Evolutionary conservation across 2,113 vertebrate species (phyloP), one percentile per base, ranked within the genome.

Genomic region (Callipepla californica): DNA sequence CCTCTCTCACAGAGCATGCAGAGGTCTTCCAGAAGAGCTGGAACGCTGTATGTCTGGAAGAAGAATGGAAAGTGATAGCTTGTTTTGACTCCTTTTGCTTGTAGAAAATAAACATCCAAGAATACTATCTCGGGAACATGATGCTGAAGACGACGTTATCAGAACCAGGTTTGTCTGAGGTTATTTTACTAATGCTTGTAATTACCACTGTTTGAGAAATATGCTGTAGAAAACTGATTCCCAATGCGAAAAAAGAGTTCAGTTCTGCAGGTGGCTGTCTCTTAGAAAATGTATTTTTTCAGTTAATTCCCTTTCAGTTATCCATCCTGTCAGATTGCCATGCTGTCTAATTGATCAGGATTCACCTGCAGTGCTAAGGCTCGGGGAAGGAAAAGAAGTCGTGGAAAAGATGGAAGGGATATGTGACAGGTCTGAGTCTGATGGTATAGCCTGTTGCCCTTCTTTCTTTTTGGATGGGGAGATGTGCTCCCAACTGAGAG

Each of bases 21-120:
- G 65, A 50, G 18, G 28, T 81, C 44, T 11, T 89, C 23, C 23
- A 57, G 66, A 44, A 34, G 57, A 5, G 32, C 18, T 63, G 20
- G 72, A 68, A 85, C 50, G 51, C 61, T 70, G 28, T 20, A 18
- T 28, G 2, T 8, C 32, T 77, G 48, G 50, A 38, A 57, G 72
- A 53, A 75, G 2, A 61, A 19, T 93, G 84, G 38, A 58, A 74
- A 90, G 72, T 36, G 66, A 8, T 93, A 77, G 91, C 90, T 83
- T 95, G 76, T 20, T n/a, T n/a, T 32, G n/a, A 63, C 42, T 77
- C 87, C 91, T 96, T 90, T 85, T 95, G 32, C 67, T 96, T 96
- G 76, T 63, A 99, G 99, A 99, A 99, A 96, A 98, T 99, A 76
- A 99, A 98, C 96, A 97, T 99, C 92, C 99, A 99, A 55, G 99